These are phyloP conservation scores for Bradypodion ventrale DNA, from an alignment of 2,797 vertebrate species.

Conservation along the genomic window DNA sequence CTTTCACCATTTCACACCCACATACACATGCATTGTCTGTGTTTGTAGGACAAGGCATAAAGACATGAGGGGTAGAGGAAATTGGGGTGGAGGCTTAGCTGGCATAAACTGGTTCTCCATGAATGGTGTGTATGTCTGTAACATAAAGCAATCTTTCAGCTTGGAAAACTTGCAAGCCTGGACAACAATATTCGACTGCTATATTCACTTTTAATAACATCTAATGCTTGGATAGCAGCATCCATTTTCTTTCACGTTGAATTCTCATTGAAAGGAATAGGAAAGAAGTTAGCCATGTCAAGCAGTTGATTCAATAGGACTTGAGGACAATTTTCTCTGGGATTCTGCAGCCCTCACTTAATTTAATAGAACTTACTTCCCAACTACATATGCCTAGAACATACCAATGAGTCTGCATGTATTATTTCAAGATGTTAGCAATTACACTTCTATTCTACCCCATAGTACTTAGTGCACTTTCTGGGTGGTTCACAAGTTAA, in stretches of 20 bases:
- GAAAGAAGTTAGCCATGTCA: not conserved
- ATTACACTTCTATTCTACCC: no score
- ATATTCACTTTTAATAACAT: not conserved
- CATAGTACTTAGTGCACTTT: no score
- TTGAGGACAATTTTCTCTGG: not conserved
- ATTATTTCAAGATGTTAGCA: not conserved
- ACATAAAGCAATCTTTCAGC: not conserved
- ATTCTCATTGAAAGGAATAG: not conserved
- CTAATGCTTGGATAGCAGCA: not conserved
- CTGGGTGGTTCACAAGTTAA: no score
- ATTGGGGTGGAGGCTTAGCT: not conserved
- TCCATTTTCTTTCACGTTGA: not conserved
- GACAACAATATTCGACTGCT: not conserved
- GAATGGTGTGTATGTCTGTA: not conserved
- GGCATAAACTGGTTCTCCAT: not conserved
- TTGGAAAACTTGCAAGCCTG: no score
- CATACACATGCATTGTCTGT: not conserved
- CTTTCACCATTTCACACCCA: rapidly evolving
- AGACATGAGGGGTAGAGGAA: not conserved
- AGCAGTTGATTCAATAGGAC: not conserved
- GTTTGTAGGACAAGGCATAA: not conserved
- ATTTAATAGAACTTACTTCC: not conserved
- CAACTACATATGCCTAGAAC: not conserved
- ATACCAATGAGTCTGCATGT: not conserved
- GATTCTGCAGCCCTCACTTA: not conserved